These are phyloP conservation scores for Tenthredo amoena DNA, from an alignment of 2,888 invertebrate species.

Conservation along the genomic window DNA sequence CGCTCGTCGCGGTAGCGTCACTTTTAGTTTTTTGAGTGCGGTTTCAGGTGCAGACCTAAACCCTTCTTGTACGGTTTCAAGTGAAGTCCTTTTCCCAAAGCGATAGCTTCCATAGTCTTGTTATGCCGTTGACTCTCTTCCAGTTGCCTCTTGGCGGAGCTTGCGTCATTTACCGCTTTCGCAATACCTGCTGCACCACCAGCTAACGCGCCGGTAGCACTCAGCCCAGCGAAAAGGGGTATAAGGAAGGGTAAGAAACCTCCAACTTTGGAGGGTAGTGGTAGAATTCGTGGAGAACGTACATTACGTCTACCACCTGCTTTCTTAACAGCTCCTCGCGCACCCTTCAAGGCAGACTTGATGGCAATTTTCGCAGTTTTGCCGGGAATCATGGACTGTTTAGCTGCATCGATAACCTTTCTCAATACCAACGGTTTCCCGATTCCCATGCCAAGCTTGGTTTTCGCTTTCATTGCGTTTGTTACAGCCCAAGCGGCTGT, in stretches of 20 bases:
- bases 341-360: conserved; percentile 56
- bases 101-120: conserved; percentile 69
- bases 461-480: too few species aligned
- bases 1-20: too few species aligned
- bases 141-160: conserved; percentile 65
- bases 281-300: conserved; percentile 59
- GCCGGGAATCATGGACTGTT: background rate
- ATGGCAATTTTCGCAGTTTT: conserved; percentile 56
- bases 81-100: conserved; percentile 68
- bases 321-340: conserved; percentile 33
- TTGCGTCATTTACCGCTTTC: conserved; percentile 69
- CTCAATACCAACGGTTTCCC: too few species aligned
- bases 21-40: too few species aligned
- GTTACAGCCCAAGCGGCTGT: background rate
- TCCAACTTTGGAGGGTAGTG: conserved; percentile 27
- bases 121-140: too few species aligned
- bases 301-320: conserved; percentile 5
- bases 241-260: conserved; percentile 63
- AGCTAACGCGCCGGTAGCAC: conserved; percentile 65
- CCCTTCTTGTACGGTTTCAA: conserved; percentile 60
- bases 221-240: conserved; percentile 64
- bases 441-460: too few species aligned
- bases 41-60: too few species aligned
- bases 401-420: background rate
- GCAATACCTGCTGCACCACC: conserved; percentile 70